These are phyloP conservation scores for Colletes latitarsis DNA, from an alignment of 1,140 invertebrate species.

Conservation along the genomic window DNA sequence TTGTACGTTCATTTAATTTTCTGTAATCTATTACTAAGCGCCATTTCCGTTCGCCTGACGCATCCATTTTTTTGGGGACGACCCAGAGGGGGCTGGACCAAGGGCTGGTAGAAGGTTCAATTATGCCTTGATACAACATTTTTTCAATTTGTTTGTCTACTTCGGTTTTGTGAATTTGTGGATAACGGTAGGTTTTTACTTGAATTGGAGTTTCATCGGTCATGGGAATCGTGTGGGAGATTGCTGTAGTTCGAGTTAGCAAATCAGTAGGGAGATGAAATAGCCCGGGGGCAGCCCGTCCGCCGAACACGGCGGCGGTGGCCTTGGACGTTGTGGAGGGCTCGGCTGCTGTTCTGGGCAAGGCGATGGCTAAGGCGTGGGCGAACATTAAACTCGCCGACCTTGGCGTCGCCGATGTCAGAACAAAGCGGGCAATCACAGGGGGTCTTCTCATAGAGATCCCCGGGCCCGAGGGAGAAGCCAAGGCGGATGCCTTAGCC, in stretches of 20 bases:
- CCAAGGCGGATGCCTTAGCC: too few species aligned
- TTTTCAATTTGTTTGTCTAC: not conserved
- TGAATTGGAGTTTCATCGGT: conserved; percentile 8
- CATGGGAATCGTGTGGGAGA: not conserved
- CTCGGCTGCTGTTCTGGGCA: too few species aligned
- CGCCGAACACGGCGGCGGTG: too few species aligned
- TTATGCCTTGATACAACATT: conserved; percentile 9
- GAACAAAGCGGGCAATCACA: too few species aligned
- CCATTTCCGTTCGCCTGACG: not conserved
- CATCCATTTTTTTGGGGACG: not conserved
- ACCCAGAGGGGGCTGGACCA: not conserved
- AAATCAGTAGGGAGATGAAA: conserved; percentile 9
- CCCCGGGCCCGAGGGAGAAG: too few species aligned
- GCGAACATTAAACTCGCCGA: too few species aligned
- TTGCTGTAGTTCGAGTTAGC: not conserved
- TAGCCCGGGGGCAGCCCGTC: too few species aligned
- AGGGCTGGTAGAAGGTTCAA: not conserved
- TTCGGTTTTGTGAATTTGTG: conserved; percentile 7
- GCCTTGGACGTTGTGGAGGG: too few species aligned
- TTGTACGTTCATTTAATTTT: conserved; percentile 17
- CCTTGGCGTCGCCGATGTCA: too few species aligned
- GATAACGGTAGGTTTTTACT: conserved; percentile 15
- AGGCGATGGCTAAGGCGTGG: too few species aligned
- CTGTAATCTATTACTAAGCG: conserved; percentile 4
- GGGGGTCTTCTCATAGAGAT: too few species aligned